phyloP scores from a whole-genome alignment of 2,113 vertebrate species.

The Mastomys coucha region DNA sequence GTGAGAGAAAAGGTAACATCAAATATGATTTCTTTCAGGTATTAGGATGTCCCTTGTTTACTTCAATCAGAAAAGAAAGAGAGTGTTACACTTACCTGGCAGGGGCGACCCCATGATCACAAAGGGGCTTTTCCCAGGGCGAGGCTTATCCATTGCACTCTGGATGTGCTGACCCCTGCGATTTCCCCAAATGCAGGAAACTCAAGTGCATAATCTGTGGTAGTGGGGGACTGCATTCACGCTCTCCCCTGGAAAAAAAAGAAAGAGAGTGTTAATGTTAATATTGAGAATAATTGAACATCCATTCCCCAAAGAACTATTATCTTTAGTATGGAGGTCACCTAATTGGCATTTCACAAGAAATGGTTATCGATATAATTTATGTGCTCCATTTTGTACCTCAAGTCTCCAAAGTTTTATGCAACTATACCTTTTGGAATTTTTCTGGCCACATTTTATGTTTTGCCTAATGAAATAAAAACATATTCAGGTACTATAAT shows the following conservation, averaged over 20 bases:
- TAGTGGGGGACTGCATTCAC: too few species aligned
- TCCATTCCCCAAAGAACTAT: not conserved
- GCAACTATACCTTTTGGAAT: not conserved
- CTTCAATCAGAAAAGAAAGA: slow-evolving; percentile 21
- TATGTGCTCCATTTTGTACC: not conserved
- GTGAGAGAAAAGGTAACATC: not conserved
- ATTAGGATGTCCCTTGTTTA: not conserved
- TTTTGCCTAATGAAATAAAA: slow-evolving; percentile 41
- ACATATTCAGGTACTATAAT: not conserved
- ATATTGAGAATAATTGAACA: not conserved
- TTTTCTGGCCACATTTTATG: slow-evolving; percentile 29
- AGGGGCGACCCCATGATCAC: too few species aligned
- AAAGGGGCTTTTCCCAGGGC: too few species aligned
- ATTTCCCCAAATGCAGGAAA: too few species aligned
- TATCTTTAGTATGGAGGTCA: not conserved
- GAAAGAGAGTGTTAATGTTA: too few species aligned
- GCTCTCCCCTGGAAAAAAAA: too few species aligned
- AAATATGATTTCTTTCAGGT: not conserved
- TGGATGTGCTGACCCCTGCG: too few species aligned
- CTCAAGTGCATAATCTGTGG: too few species aligned
- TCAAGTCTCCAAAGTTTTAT: not conserved
- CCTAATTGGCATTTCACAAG: not conserved
- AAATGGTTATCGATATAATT: not conserved
- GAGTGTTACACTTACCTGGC: too few species aligned
- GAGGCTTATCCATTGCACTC: too few species aligned